Evolutionary conservation across 2,888 invertebrate genomes (phyloP).

Genomic region (Ophion slaviceki): DNA sequence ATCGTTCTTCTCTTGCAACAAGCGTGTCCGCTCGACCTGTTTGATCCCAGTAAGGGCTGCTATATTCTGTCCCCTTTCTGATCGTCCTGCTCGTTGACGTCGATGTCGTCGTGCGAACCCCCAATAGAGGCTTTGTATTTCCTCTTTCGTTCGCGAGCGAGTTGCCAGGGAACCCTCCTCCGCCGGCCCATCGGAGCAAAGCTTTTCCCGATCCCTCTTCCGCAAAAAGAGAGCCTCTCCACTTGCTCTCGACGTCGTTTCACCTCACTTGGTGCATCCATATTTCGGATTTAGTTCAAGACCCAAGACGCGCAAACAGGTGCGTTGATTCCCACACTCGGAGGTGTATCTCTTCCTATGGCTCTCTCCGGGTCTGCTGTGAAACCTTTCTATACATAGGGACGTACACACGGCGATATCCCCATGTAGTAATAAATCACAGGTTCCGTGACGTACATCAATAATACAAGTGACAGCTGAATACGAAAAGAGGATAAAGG

Average conservation of each 20-base stretch:
- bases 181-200: constrained; percentile 24
- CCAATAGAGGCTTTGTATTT: constrained; percentile 7
- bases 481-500: background rate
- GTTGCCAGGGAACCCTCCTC: constrained; percentile 9
- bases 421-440: background rate
- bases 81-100: constrained; percentile 24
- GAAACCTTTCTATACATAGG: background rate
- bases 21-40: constrained; percentile 49
- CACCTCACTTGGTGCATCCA: constrained; percentile 64
- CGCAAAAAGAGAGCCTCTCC: constrained; percentile 50
- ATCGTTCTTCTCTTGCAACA: constrained; percentile 21
- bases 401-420: background rate
- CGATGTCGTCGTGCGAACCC: constrained; percentile 1
- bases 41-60: constrained; percentile 23
- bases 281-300: constrained; percentile 64
- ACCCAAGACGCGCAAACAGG: constrained; percentile 57
- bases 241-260: constrained; percentile 59
- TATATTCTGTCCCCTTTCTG: constrained; percentile 15
- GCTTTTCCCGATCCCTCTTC: constrained; percentile 52
- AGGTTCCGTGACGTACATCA: background rate
- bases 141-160: constrained; percentile 18
- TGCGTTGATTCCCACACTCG: constrained; percentile 64
- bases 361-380: background rate
- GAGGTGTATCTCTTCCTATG: constrained; percentile 32
- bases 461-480: background rate